Base-by-base conservation (phyloP, 2,888 invertebrate species). In the Eustalomyia histrio region DNA sequence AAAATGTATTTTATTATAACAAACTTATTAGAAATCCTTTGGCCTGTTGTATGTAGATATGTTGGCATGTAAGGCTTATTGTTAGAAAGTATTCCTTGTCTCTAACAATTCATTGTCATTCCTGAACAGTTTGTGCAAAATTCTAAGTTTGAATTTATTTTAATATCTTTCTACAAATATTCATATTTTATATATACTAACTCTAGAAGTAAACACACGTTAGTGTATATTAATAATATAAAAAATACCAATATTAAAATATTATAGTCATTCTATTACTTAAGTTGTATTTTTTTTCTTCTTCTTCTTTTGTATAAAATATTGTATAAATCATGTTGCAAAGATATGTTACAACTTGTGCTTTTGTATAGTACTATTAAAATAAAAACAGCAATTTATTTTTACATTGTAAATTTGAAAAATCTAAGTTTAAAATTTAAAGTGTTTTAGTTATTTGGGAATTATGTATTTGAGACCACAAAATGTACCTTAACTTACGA, bases 251-350 rank as follows among this genome's bases (percentile, higher is more conserved):
- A 72, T 72, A 68, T 14, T 39, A 68, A 50, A 76, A 35, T 63
- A 63, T 72, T 64, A 24, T 9, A 68, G 72, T 80, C 76, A 80
- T 76, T 35, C 58, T 68, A 33, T 72, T 63, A 79, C 65, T 69
- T 60, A 60, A 69, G 55, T 6, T 29, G 29, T 39, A 65, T 65
- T 35, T 53, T 65, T 65, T n/a, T 17, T 55, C 16, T 47, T 50
- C 24, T 67, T 21, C 43, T 43, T 58, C 29, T 58, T 58, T 39
- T 39, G 14, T 47, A 47, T 47, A 14, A 16, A 68, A 68, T 65
- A 43, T 24, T 10, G 9, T 21, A 65, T 71, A 71, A 71, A 76
- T 71, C 60, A 76, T 71, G 33, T 53, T 76, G 16, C 52, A 58
- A 52, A 58, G 47, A 69, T 69, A n/a, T 71, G 57, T 50, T 64